A percentile compares a stretch with the other conserved stretches of the same genome.
These are phyloP conservation scores for Actinia tenebrosa DNA, from an alignment of 64 coral and sea anemone genomes.

Conservation along the genomic window DNA sequence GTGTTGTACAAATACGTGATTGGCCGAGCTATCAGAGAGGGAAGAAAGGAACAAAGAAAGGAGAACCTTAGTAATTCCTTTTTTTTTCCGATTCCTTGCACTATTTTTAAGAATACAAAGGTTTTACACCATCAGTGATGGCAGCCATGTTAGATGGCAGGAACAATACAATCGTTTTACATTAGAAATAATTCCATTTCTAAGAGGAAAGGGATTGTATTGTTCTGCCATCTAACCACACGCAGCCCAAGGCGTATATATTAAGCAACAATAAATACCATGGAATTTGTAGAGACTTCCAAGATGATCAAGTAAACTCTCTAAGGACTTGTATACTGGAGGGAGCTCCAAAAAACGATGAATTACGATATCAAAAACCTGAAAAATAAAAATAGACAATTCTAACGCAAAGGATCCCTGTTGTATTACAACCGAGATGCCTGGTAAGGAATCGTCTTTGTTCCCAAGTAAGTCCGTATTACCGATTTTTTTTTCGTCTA, in stretches of 20 bases:
- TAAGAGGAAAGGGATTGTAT: no score
- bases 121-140: no score
- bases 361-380: slow-evolving; percentile 98
- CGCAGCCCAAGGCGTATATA: neutral
- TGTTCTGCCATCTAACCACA: no score
- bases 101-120: no score
- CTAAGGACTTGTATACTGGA: slow-evolving; percentile 69
- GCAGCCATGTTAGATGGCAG: no score
- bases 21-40: slow-evolving; percentile 57
- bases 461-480: no score
- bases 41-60: neutral
- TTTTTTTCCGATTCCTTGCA: no score
- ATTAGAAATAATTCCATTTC: no score
- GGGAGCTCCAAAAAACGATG: slow-evolving; percentile 95
- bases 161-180: neutral
- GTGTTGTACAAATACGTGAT: slow-evolving; percentile 98
- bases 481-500: no score
- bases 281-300: slow-evolving; percentile 95
- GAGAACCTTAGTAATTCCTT: no score
- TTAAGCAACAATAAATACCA: slow-evolving; percentile 20
- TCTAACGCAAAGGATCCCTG: neutral
- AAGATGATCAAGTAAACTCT: slow-evolving; percentile 85
- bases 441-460: no score
- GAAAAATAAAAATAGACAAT: neutral
- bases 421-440: no score